A percentile compares a stretch with the other conserved stretches of the same genome.
Evolutionary conservation across 2,113 vertebrate species (phyloP).

Genomic region (Antigone vipio): DNA sequence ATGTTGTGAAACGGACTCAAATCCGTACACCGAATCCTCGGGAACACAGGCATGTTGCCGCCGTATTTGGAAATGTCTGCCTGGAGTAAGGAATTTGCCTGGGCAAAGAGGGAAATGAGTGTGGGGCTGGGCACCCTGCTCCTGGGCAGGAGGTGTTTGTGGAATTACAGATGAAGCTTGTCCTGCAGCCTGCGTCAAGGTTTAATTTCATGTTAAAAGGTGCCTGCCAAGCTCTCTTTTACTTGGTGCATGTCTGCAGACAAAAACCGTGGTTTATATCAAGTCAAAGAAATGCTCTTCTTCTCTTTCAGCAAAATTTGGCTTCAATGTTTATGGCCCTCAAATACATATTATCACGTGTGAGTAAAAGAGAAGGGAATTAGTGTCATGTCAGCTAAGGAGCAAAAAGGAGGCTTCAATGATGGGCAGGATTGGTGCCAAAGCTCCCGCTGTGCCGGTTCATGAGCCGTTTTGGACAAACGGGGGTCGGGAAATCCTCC

Average conservation of each 20-base stretch:
- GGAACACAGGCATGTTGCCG: background rate
- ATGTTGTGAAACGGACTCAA: background rate
- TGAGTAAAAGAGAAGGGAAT: background rate
- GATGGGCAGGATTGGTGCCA: background rate
- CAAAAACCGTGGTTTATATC: rapidly evolving
- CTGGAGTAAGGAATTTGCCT: background rate
- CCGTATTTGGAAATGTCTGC: background rate
- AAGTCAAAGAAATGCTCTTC: background rate
- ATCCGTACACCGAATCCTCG: background rate
- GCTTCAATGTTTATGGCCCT: background rate
- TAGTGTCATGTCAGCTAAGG: background rate
- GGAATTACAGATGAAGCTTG: background rate
- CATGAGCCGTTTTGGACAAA: background rate
- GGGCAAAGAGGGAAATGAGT: background rate
- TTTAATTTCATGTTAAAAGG: background rate
- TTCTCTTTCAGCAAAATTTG: background rate
- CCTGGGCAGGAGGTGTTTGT: background rate
- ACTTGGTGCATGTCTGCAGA: background rate
- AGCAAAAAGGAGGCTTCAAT: background rate
- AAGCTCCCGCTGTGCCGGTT: background rate
- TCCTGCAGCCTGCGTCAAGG: background rate
- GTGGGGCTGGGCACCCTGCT: background rate
- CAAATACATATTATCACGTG: background rate
- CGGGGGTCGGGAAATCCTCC: background rate
- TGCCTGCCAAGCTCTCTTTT: background rate